Evolutionary conservation across 2,888 invertebrate species (phyloP).

Genomic region (Aphodius sticticus): DNA sequence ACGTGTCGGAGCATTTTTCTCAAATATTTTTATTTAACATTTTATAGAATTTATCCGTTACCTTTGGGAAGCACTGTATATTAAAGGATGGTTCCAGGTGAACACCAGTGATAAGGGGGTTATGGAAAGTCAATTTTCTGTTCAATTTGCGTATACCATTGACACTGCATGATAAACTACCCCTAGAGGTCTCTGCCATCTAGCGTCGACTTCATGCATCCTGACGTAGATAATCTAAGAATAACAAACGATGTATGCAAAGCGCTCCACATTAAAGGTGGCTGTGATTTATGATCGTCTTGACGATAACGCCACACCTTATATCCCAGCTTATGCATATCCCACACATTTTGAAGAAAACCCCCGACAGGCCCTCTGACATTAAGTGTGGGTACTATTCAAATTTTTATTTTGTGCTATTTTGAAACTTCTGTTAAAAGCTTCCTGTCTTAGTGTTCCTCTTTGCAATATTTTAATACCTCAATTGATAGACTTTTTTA

Average conservation of each 20-base stretch:
- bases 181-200: not conserved
- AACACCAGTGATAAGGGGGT: not conserved
- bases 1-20: no score
- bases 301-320: not conserved
- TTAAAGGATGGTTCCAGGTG: not conserved
- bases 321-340: not conserved
- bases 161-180: not conserved
- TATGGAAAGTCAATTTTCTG: not conserved
- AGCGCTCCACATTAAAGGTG: not conserved
- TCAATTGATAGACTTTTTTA: no score
- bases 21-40: no score
- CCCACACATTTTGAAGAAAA: not conserved
- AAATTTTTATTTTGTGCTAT: no score
- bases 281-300: not conserved
- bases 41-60: no score
- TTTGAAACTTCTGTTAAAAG: no score
- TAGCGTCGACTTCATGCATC: not conserved
- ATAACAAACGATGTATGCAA: conserved; percentile 4
- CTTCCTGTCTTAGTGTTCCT: no score
- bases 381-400: no score
- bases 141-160: not conserved
- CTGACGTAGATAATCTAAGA: not conserved
- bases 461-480: no score
- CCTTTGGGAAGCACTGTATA: no score
- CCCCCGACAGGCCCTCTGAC: not conserved